Base-by-base conservation (phyloP, 2,888 invertebrate genomes). In the Trichopoda pennipes region DNA sequence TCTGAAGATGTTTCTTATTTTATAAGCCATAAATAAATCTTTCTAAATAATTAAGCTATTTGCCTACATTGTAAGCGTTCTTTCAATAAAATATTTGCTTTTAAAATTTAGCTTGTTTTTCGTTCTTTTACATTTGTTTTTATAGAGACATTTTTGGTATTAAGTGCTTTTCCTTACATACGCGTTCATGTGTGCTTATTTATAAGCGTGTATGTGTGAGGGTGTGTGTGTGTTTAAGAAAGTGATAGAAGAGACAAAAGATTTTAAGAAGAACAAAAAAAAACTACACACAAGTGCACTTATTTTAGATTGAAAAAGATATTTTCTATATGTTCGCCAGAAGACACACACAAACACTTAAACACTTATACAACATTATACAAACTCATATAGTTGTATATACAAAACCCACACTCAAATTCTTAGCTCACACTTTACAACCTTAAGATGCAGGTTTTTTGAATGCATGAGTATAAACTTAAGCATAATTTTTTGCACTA, bases 261-360 rank as follows among this genome's bases (percentile, higher is more conserved):
- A n/a, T n/a, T 68, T 56, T 32, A 69, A 51, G n/a, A 28, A 38
- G 23, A 17, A 49, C 44, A 51, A 77, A n/a, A n/a, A n/a, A n/a
- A n/a, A n/a, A n/a, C n/a, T n/a, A n/a, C n/a, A 51, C 55, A 51
- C 47, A 42, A 70, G 63, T 69, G 53, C 69, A 80, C 60, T 61
- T 69, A 63, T 69, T 56, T 60, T 3, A 32, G 23, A 60, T 75
- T 70, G 64, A 19, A 56, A 70, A 80, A 58, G 64, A 79, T 68
- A 35, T 66, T 38, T 74, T 72, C 14, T 28, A 38, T 47, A 32
- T 55, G 23, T 16, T 60, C 23, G 53, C 14, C 38, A 8, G 8
- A 63, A 55, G 32, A 56, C 21, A 64, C 35, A 19, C 35, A 56
- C 8, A 49, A 32, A 55, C 19, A 63, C 14, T 9, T 51, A 51